phyloP scores from a whole-genome alignment of 1,140 invertebrate genomes.

The Drosophila simulans region DNA sequence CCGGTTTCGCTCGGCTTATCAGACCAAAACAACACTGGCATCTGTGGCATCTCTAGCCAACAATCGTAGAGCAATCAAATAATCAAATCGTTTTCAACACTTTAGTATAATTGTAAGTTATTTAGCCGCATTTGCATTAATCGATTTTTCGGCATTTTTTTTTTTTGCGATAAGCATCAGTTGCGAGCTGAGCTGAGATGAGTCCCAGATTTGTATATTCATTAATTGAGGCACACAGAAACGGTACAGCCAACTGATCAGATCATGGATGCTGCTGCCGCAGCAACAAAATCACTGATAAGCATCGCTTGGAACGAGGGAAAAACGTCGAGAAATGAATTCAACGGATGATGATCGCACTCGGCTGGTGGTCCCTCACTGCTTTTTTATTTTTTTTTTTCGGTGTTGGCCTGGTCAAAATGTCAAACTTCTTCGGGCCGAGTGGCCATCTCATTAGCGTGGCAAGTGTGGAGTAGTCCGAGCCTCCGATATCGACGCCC shows the following conservation, averaged over 20 bases:
- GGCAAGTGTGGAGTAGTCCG: constrained; percentile 46
- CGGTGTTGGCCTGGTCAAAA: constrained; percentile 47
- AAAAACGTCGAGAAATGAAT: constrained; percentile 46
- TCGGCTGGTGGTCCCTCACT: constrained; percentile 61
- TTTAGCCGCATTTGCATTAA: constrained; percentile 75
- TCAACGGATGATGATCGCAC: constrained; percentile 62
- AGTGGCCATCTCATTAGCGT: constrained; percentile 68
- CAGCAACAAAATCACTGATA: constrained; percentile 48
- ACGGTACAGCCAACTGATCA: constrained; percentile 31
- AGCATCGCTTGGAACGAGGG: constrained; percentile 37
- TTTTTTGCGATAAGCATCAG: constrained; percentile 65
- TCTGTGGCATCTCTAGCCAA: constrained; percentile 9
- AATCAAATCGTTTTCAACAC: constrained; percentile 78
- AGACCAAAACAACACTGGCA: neutral
- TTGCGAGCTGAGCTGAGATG: constrained; percentile 9
- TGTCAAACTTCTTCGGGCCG: constrained; percentile 54
- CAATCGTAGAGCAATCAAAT: constrained; percentile 49
- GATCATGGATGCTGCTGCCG: constrained; percentile 17
- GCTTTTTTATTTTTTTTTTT: neutral
- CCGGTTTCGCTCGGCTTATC: constrained; percentile 16
- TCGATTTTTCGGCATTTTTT: constrained; percentile 57
- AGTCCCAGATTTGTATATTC: constrained; percentile 54
- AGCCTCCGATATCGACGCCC: constrained; percentile 30
- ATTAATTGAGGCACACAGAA: constrained; percentile 73
- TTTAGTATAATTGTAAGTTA: constrained; percentile 80